Evolutionary conservation across 2,113 vertebrate genomes (phyloP).

Genomic region (Opisthocomus hoazin): DNA sequence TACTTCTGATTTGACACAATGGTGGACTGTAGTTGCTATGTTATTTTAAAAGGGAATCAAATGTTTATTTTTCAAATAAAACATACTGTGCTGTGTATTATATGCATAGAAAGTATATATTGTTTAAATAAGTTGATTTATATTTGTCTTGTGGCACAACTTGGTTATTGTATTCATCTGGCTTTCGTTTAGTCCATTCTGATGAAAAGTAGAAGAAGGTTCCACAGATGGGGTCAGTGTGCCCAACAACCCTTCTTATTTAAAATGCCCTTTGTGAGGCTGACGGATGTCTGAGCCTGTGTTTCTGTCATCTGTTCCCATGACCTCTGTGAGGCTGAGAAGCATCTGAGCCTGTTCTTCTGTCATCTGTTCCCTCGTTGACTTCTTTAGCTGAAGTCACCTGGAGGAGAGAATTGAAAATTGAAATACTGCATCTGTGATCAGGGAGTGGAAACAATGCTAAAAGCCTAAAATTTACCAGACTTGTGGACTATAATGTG

Average conservation of each 20-base stretch:
- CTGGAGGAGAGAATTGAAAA: not conserved
- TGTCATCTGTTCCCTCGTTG: not conserved
- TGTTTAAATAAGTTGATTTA: not conserved
- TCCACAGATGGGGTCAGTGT: not conserved
- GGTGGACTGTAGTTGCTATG: not conserved
- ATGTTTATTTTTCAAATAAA: conserved; percentile 41
- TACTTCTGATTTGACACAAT: not conserved
- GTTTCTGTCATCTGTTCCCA: not conserved
- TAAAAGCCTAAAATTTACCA: not conserved
- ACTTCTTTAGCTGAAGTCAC: not conserved
- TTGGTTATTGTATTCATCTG: not conserved
- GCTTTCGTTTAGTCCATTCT: not conserved
- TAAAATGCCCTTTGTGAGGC: not conserved
- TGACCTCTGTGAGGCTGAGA: not conserved
- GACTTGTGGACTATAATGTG: not conserved
- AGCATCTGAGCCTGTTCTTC: not conserved
- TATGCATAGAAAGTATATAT: not conserved
- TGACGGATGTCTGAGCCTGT: not conserved
- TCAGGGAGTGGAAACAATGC: not conserved
- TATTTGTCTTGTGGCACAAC: not conserved
- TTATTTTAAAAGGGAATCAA: not conserved
- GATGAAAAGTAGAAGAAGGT: not conserved
- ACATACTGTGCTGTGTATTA: not conserved
- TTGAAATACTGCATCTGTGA: not conserved
- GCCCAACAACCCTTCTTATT: not conserved